Percentiles rank a stretch among this genome's conserved stretches.
Evolutionary conservation across 2,113 vertebrate genomes (phyloP).

Genomic region (Himantopus leucocephalus): DNA sequence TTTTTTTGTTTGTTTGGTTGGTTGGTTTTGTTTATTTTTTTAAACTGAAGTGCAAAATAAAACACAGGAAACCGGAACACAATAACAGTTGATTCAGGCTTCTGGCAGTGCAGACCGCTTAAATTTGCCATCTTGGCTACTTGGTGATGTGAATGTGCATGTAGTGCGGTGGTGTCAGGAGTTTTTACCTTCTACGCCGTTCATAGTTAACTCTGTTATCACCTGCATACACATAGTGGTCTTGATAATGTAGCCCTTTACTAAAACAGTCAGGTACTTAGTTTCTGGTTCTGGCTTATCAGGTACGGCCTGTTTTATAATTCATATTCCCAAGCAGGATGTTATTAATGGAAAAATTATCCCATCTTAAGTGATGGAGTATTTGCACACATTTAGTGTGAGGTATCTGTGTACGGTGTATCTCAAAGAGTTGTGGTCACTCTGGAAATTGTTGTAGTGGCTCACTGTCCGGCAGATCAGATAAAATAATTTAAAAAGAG

Average conservation of each 20-base stretch:
- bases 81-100: not conserved
- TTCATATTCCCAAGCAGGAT: not conserved
- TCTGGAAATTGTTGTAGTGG: not conserved
- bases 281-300: not conserved
- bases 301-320: not conserved
- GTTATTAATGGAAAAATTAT: not conserved
- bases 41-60: not conserved
- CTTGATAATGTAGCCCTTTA: not conserved
- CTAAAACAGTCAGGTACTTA: not conserved
- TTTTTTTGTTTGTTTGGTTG: not conserved
- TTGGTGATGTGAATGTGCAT: not conserved
- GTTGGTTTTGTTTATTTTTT: not conserved
- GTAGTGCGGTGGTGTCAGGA: fast-evolving
- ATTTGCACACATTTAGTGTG: not conserved
- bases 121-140: not conserved
- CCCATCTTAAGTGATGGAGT: not conserved
- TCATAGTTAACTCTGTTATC: not conserved
- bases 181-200: not conserved
- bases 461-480: not conserved
- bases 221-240: not conserved
- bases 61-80: not conserved
- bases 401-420: not conserved
- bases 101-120: not conserved
- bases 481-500: not conserved
- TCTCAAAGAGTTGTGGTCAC: not conserved